Conservation (phyloP, 2,888 invertebrate genomes). For the Mycalesis mineus region DNA sequence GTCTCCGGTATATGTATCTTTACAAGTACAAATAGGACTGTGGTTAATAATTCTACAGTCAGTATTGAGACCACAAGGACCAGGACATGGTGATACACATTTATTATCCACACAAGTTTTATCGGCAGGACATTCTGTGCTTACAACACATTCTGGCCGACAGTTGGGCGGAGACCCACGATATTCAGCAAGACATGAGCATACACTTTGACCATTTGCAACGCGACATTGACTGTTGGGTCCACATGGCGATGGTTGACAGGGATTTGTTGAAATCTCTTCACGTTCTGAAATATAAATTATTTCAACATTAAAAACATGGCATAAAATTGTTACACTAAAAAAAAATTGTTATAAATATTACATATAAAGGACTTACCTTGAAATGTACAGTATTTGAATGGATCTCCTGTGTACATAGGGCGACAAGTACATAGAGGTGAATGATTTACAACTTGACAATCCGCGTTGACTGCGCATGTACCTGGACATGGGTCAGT, state of each 20-base stretch:
- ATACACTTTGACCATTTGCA: slow-evolving; percentile 80
- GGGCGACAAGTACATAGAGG: slow-evolving; percentile 82
- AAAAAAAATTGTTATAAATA: no score
- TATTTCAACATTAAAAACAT: background rate
- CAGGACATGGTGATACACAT: slow-evolving; percentile 85
- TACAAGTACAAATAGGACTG: slow-evolving; percentile 84
- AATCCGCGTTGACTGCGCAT: slow-evolving; percentile 86
- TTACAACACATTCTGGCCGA: slow-evolving; percentile 85
- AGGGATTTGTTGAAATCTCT: slow-evolving; percentile 65
- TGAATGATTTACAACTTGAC: slow-evolving; percentile 85
- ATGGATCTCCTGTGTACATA: slow-evolving; percentile 86
- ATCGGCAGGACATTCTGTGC: slow-evolving; percentile 81
- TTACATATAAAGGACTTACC: slow-evolving; percentile 52
- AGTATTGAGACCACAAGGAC: slow-evolving; percentile 83
- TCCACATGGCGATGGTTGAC: slow-evolving; percentile 81
- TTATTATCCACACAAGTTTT: slow-evolving; percentile 83
- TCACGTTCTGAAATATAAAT: slow-evolving; percentile 38
- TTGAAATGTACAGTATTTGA: slow-evolving; percentile 74
- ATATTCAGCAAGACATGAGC: slow-evolving; percentile 83
- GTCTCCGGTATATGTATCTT: slow-evolving; percentile 78
- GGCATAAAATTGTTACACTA: no score
- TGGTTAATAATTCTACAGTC: slow-evolving; percentile 85
- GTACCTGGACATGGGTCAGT: slow-evolving; percentile 87
- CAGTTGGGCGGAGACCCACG: slow-evolving; percentile 84
- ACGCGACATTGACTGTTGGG: slow-evolving; percentile 80